Percentiles rank a stretch among this genome's conserved stretches.
Evolutionary conservation across 2,113 vertebrate species (phyloP).

Genomic region (Porphyrio hochstetteri): DNA sequence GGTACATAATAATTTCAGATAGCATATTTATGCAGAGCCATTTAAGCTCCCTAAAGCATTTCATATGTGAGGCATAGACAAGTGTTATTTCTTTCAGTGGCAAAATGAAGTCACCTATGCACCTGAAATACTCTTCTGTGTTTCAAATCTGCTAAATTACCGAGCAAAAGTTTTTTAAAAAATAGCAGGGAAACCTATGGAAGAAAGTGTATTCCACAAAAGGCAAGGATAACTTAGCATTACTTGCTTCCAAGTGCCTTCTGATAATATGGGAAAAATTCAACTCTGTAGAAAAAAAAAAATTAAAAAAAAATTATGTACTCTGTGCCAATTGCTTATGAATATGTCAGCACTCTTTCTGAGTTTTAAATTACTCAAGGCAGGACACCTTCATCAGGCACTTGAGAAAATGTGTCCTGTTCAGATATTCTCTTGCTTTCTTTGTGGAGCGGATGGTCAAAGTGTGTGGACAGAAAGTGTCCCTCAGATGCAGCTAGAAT

Average conservation of each 20-base stretch:
- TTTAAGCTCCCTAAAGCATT: conserved; percentile 3
- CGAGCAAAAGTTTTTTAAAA: neutral
- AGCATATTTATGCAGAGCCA: neutral
- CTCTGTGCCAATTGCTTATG: neutral
- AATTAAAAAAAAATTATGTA: neutral
- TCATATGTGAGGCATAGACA: neutral
- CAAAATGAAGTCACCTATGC: neutral
- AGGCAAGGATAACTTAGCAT: neutral
- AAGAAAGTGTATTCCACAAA: neutral
- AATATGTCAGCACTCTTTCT: neutral
- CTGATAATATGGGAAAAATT: neutral
- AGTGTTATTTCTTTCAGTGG: neutral
- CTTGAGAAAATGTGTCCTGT: neutral
- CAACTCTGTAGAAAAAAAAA: neutral
- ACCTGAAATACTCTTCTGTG: neutral
- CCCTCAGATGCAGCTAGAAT: neutral
- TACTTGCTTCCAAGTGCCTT: neutral
- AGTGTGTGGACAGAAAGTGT: neutral
- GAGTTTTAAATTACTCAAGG: neutral
- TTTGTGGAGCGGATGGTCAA: neutral
- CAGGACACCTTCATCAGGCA: neutral
- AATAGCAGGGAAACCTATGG: neutral
- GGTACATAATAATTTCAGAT: neutral
- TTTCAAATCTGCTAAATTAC: neutral
- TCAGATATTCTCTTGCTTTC: neutral